phyloP scores from a whole-genome alignment of 2,888 invertebrate species.

The Polydrusus cervinus region DNA sequence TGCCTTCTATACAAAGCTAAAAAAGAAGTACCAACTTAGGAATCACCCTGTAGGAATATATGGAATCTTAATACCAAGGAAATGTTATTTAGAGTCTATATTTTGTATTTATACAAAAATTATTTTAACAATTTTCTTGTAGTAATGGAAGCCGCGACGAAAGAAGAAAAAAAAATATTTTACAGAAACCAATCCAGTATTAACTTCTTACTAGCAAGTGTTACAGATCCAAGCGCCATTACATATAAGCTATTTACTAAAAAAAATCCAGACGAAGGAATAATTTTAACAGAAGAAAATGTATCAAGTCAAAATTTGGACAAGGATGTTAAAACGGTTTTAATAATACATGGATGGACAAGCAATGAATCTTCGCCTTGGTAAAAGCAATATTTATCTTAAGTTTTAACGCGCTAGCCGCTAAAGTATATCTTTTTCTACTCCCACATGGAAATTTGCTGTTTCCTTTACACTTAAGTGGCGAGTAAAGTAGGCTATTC shows the following conservation, averaged over 20 bases:
- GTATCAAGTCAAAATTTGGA: conserved; percentile 46
- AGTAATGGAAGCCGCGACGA: not conserved
- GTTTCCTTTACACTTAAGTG: too few relatives aligned
- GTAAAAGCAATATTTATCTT: conserved; percentile 55
- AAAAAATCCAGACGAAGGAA: conserved; percentile 44
- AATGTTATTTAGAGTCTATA: too few relatives aligned
- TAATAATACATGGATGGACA: conserved; percentile 73
- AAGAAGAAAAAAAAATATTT: not conserved
- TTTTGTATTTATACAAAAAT: too few relatives aligned
- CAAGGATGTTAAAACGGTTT: conserved; percentile 66
- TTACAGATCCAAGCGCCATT: conserved; percentile 56
- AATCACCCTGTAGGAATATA: too few relatives aligned
- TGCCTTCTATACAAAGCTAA: too few relatives aligned
- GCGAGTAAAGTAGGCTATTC: too few relatives aligned
- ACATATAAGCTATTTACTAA: conserved; percentile 60
- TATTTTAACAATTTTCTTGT: not conserved
- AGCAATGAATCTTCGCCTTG: conserved; percentile 68
- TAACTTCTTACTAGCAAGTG: conserved; percentile 60
- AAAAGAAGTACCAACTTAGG: too few relatives aligned
- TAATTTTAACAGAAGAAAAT: conserved; percentile 57
- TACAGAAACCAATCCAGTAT: conserved; percentile 49
- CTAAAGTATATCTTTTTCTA: too few relatives aligned
- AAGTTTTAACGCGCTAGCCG: too few relatives aligned
- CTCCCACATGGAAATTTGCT: too few relatives aligned
- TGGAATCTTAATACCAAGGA: too few relatives aligned